Conservation (phyloP, 2,113 vertebrate genomes). For the Dipodomys stephensi region DNA sequence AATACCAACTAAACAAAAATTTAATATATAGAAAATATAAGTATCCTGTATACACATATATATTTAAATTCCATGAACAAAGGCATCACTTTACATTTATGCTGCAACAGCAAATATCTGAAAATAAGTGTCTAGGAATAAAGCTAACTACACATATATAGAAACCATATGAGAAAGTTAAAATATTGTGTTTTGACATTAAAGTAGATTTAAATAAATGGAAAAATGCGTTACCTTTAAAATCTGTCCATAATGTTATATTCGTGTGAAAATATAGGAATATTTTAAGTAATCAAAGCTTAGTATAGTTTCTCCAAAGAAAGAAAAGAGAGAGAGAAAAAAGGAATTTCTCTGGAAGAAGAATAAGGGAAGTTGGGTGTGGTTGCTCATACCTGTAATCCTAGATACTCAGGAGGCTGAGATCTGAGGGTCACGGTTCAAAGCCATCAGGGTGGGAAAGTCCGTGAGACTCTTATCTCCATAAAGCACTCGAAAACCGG, state of each 20-base stretch:
- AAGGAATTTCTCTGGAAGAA: neutral
- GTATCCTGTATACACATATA: neutral
- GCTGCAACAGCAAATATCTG: neutral
- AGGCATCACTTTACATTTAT: neutral
- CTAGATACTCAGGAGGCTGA: no score
- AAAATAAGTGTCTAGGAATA: neutral
- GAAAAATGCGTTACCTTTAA: neutral
- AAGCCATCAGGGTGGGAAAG: no score
- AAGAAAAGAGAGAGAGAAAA: neutral
- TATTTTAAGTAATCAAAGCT: neutral
- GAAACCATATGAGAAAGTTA: neutral
- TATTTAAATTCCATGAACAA: neutral
- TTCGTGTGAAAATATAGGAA: neutral
- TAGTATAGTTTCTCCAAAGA: neutral
- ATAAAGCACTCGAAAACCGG: no score
- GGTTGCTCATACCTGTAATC: no score
- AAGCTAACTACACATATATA: neutral
- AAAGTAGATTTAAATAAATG: conserved; percentile 8
- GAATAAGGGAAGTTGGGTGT: neutral
- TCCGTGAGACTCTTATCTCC: no score
- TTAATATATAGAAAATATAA: neutral
- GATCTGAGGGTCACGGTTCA: no score
- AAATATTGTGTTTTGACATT: neutral
- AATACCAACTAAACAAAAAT: neutral
- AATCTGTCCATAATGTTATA: neutral